Evolutionary conservation across 2,888 invertebrate species (phyloP).

Genomic region (Drosophila formosana): DNA sequence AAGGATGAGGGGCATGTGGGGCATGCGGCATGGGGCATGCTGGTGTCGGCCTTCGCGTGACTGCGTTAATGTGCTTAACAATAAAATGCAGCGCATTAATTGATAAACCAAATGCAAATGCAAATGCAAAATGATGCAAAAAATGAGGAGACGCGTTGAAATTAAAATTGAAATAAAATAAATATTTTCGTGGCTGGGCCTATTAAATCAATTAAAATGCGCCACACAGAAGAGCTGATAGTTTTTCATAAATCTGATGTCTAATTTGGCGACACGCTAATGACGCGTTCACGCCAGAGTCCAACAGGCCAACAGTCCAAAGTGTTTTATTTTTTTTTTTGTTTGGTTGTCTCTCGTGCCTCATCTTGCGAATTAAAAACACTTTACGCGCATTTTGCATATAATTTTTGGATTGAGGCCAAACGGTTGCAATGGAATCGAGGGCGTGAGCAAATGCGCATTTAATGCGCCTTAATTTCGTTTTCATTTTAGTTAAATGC

Average conservation of each 20-base stretch:
- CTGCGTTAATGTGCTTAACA: conserved; percentile 81
- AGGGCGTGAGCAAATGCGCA: conserved; percentile 20
- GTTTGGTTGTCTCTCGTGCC: not conserved
- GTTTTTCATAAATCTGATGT: conserved; percentile 64
- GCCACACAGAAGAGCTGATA: conserved; percentile 18
- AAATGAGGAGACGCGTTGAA: conserved; percentile 15
- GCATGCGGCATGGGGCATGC: not conserved
- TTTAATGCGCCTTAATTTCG: conserved; percentile 69
- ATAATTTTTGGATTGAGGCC: conserved; percentile 70
- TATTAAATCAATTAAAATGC: conserved; percentile 68
- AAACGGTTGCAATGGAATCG: conserved; percentile 32
- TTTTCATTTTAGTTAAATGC: conserved; percentile 71
- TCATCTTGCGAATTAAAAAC: conserved; percentile 65
- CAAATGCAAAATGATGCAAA: conserved; percentile 60
- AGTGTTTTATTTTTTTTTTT: not conserved
- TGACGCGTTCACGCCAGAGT: conserved; percentile 61
- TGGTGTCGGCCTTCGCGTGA: conserved; percentile 65
- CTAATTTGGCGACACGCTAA: conserved; percentile 60
- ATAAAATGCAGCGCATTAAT: conserved; percentile 80
- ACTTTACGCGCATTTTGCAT: conserved; percentile 71
- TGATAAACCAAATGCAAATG: conserved; percentile 72
- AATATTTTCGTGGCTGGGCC: conserved; percentile 25
- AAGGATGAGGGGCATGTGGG: not conserved
- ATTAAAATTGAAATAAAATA: conserved; percentile 20
- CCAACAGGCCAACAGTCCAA: conserved; percentile 7